Percentiles rank a stretch among this genome's conserved stretches.
Conservation (phyloP, 1,140 invertebrate species). For the Homalodisca vitripennis region DNA sequence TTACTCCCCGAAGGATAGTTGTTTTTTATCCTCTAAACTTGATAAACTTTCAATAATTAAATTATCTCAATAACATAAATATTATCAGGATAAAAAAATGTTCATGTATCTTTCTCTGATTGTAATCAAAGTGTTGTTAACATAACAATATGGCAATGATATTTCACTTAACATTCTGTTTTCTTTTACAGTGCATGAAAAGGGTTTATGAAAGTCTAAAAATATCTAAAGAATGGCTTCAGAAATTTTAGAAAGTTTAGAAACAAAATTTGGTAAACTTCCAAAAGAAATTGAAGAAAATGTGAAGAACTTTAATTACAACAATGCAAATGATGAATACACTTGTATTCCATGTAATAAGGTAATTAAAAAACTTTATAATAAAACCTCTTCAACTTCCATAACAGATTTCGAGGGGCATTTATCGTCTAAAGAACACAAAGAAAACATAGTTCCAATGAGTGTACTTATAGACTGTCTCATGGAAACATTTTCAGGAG, state of each 20-base stretch:
- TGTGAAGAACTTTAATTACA: neutral
- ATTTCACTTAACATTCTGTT: no score
- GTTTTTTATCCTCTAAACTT: no score
- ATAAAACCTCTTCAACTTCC: neutral
- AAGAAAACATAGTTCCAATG: neutral
- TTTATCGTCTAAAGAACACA: neutral
- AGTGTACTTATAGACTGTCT: neutral
- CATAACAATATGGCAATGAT: no score
- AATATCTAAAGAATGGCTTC: no score
- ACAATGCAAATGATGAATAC: neutral
- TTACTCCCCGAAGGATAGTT: no score
- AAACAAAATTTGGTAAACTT: neutral
- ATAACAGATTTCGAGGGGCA: neutral
- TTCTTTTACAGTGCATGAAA: no score
- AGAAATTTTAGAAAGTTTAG: neutral
- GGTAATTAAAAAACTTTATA: neutral
- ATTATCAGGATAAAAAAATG: no score
- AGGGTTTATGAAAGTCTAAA: no score
- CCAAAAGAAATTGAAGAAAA: neutral
- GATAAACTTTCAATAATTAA: no score
- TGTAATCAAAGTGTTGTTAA: no score
- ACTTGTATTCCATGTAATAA: neutral
- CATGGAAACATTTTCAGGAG: neutral
- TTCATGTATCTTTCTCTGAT: no score
- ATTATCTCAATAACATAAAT: no score